Evolutionary conservation across 2,797 vertebrate genomes (phyloP).

Genomic region (Scyliorhinus canicula): DNA sequence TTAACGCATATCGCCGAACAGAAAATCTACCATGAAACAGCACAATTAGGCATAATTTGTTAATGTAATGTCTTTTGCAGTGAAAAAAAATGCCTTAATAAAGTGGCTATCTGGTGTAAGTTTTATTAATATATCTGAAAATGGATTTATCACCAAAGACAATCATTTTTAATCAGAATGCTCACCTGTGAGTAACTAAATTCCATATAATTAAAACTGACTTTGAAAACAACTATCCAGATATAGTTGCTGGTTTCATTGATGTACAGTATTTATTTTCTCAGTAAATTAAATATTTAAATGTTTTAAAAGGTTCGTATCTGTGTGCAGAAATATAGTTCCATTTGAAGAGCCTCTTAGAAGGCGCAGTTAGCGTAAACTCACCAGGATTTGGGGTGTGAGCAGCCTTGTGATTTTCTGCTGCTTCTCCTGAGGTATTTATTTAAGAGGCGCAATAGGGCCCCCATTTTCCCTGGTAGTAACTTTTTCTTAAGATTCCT

Average conservation of each 20-base stretch:
- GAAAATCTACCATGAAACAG: too few relatives aligned
- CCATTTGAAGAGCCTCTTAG: neutral
- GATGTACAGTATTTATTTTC: neutral
- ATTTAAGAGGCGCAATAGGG: neutral
- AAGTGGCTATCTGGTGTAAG: too few relatives aligned
- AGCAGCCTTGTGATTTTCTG: too few relatives aligned
- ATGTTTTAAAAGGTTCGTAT: neutral
- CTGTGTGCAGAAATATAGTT: neutral
- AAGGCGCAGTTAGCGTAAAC: neutral
- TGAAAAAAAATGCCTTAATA: too few relatives aligned
- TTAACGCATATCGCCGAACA: too few relatives aligned
- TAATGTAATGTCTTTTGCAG: too few relatives aligned
- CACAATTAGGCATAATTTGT: too few relatives aligned
- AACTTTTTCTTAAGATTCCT: too few relatives aligned
- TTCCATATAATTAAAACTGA: neutral
- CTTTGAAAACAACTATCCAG: neutral
- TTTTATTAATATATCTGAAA: neutral
- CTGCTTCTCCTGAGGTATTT: too few relatives aligned
- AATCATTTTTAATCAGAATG: neutral
- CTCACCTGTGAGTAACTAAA: neutral
- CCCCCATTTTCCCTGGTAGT: too few relatives aligned
- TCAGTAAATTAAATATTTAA: too few relatives aligned
- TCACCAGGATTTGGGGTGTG: neutral
- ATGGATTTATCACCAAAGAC: neutral
- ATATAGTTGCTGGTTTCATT: neutral